Conservation (phyloP, 2,113 vertebrate genomes). For the Cepphus grylle region DNA sequence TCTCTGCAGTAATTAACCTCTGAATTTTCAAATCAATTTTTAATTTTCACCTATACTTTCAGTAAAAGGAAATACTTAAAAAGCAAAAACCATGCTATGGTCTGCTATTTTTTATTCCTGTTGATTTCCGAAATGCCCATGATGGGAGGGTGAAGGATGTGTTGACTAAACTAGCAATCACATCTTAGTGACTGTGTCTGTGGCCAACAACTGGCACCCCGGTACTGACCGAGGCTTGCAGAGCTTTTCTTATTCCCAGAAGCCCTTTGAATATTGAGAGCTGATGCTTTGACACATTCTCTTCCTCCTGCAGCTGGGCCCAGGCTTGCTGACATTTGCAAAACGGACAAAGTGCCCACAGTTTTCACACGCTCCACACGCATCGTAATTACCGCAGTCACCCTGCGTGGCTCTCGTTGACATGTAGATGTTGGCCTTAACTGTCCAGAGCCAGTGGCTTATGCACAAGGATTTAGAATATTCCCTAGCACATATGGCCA, state of each 20-base stretch:
- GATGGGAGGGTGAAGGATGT: neutral
- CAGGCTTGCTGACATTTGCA: neutral
- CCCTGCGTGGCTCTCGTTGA: neutral
- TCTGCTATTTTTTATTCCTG: neutral
- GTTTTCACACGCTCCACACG: neutral
- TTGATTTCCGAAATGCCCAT: neutral
- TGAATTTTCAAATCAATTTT: neutral
- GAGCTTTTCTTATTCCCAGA: neutral
- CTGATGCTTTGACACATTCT: neutral
- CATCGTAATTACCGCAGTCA: neutral
- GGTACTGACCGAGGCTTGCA: neutral
- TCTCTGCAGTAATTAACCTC: neutral
- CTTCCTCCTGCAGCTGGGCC: neutral
- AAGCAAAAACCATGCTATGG: neutral
- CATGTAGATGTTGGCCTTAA: neutral
- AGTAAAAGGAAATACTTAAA: neutral
- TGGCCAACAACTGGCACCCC: neutral
- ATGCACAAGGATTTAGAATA: neutral
- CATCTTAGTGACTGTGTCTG: neutral
- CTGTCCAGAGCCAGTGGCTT: neutral
- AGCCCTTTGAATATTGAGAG: neutral
- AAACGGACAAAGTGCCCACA: neutral
- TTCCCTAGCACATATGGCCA: neutral
- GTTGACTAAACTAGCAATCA: neutral
- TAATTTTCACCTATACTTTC: neutral